Conservation (phyloP, 2,888 invertebrate genomes). For the Parthenolecanium corni region DNA sequence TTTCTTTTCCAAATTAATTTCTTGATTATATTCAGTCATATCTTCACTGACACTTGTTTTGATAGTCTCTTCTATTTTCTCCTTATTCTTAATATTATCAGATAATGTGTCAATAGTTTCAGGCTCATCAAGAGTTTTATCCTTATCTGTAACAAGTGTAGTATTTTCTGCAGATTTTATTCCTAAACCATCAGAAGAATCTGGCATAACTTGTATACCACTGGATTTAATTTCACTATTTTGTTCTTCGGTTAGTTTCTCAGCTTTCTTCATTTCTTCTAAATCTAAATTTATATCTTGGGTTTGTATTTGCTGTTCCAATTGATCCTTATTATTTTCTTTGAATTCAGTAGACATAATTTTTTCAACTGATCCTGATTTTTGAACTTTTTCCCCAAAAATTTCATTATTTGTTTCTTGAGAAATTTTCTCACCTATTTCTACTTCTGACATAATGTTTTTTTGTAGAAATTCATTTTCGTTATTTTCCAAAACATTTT, state of each 20-base stretch:
- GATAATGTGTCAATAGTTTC: neutral
- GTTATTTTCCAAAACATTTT: too few species aligned
- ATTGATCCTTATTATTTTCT: neutral
- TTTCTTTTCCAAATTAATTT: too few species aligned
- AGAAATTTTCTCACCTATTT: too few species aligned
- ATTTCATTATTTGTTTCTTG: neutral
- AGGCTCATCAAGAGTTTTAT: neutral
- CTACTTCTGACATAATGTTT: too few species aligned
- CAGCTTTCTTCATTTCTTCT: neutral
- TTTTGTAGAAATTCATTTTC: neutral
- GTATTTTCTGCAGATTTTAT: neutral
- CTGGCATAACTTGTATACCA: neutral
- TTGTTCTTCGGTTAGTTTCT: neutral
- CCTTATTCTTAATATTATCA: neutral
- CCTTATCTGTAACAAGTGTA: neutral
- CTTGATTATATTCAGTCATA: too few species aligned
- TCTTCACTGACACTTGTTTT: constrained; percentile 26
- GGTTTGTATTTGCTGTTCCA: too few species aligned
- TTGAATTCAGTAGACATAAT: neutral
- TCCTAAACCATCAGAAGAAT: neutral
- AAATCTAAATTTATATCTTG: too few species aligned
- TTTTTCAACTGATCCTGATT: neutral
- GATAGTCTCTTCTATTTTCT: neutral
- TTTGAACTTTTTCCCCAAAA: neutral
- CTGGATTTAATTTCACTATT: neutral